Percentiles rank a stretch among this genome's conserved stretches.
These are phyloP conservation scores for Spisula subtruncata DNA, from an alignment of 2,888 invertebrate species.

Conservation along the genomic window DNA sequence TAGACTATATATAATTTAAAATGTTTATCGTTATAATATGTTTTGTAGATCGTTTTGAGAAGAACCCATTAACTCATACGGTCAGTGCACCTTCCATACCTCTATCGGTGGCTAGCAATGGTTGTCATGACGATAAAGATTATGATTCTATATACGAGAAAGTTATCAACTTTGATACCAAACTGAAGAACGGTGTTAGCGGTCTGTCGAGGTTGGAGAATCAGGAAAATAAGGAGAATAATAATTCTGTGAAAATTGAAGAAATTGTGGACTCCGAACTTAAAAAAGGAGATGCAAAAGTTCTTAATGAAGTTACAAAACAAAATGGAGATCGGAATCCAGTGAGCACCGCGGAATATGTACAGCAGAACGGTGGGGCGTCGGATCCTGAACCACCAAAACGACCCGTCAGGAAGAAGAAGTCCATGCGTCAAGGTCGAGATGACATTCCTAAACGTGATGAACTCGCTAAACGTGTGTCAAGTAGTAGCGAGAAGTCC, in stretches of 20 bases:
- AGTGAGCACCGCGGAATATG: neutral
- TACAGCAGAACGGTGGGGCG: neutral
- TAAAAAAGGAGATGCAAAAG: conserved; percentile 20
- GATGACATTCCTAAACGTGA: conserved; percentile 36
- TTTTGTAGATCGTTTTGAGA: conserved; percentile 38
- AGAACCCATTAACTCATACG: conserved; percentile 60
- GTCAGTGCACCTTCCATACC: conserved; percentile 67
- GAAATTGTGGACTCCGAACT: conserved; percentile 11
- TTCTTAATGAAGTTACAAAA: conserved; percentile 38
- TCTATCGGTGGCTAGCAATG: conserved; percentile 57
- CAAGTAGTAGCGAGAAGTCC: conserved; percentile 22
- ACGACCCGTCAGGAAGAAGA: conserved; percentile 67
- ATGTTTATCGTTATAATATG: no score
- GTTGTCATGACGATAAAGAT: conserved; percentile 48
- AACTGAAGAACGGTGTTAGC: conserved; percentile 37
- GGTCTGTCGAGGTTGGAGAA: conserved; percentile 13
- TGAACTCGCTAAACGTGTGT: conserved; percentile 25
- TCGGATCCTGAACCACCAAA: conserved; percentile 50
- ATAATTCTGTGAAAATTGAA: conserved; percentile 21
- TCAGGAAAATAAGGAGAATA: conserved; percentile 47
- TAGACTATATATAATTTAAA: no score
- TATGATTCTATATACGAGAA: conserved; percentile 60
- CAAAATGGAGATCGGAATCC: conserved; percentile 35
- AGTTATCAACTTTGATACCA: conserved; percentile 64
- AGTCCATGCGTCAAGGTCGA: conserved; percentile 51